These are phyloP conservation scores for Gadopsis marmoratus DNA, from an alignment of 2,797 vertebrate genomes.

Conservation along the genomic window DNA sequence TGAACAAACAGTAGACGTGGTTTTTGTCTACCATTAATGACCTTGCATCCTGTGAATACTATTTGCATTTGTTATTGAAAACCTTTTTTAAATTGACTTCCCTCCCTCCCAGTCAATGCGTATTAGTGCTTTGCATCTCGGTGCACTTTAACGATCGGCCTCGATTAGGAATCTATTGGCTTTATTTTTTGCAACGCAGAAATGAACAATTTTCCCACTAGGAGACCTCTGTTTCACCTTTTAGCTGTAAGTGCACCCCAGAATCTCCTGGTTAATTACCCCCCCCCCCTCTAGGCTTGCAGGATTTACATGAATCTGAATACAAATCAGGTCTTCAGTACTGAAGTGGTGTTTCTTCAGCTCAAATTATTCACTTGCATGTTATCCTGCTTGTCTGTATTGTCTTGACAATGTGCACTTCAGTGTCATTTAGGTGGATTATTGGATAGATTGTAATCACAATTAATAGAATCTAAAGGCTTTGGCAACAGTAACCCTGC, in stretches of 20 bases:
- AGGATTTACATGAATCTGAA: conserved; percentile 79
- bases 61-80: conserved; percentile 73
- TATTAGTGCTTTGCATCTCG: conserved; percentile 66
- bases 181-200: conserved; percentile 57
- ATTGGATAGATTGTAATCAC: conserved; percentile 35
- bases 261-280: conserved; percentile 67
- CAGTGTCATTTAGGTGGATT: conserved; percentile 46
- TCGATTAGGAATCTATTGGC: conserved; percentile 63
- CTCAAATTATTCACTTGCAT: conserved; percentile 57
- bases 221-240: conserved; percentile 74
- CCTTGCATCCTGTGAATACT: conserved; percentile 68
- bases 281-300: conserved; percentile 28
- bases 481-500: neutral
- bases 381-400: conserved; percentile 54
- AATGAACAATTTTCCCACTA: conserved; percentile 62
- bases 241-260: conserved; percentile 65
- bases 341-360: conserved; percentile 54
- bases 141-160: conserved; percentile 59
- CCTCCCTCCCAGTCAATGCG: conserved; percentile 62
- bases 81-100: conserved; percentile 66
- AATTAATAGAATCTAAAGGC: conserved; percentile 11
- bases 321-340: conserved; percentile 69
- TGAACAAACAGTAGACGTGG: neutral
- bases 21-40: conserved; percentile 23
- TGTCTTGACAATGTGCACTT: conserved; percentile 29